Evolutionary conservation across 1,140 invertebrate species (phyloP).

Genomic region (Holotrichia oblita): DNA sequence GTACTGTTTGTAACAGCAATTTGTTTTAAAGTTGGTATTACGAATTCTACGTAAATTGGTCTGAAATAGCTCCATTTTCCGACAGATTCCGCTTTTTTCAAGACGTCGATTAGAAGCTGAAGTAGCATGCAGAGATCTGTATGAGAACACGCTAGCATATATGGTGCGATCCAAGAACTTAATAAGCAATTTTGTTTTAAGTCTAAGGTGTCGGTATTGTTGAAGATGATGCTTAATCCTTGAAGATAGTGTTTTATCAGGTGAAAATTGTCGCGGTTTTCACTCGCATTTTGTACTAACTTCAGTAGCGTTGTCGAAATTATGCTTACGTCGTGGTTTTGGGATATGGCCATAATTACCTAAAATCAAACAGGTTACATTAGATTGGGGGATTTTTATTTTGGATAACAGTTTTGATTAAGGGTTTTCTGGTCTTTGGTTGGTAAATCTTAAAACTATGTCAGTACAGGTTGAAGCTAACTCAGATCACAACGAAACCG

Average conservation of each 20-base stretch:
- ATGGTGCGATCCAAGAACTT: slow-evolving; percentile 53
- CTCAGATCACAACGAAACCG: no score
- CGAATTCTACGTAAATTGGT: slow-evolving; percentile 47
- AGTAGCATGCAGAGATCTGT: slow-evolving; percentile 51
- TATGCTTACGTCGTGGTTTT: slow-evolving; percentile 48
- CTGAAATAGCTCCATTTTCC: slow-evolving; percentile 54
- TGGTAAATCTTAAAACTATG: no score
- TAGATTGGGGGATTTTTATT: no score
- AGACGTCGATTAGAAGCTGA: slow-evolving; percentile 47
- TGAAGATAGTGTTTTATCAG: slow-evolving; percentile 52
- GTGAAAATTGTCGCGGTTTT: slow-evolving; percentile 48
- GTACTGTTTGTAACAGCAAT: slow-evolving; percentile 42
- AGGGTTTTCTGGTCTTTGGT: no score
- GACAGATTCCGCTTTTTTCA: slow-evolving; percentile 49
- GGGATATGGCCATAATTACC: slow-evolving; percentile 49
- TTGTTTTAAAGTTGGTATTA: slow-evolving; percentile 53
- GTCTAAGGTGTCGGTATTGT: slow-evolving; percentile 48
- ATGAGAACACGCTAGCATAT: slow-evolving; percentile 52
- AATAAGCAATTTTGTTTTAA: slow-evolving; percentile 54
- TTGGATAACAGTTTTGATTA: no score
- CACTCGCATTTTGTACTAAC: slow-evolving; percentile 49
- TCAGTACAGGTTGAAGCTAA: no score
- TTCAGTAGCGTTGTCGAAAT: slow-evolving; percentile 45
- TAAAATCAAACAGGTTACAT: slow-evolving; percentile 35
- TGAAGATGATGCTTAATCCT: slow-evolving; percentile 50